phyloP scores from a whole-genome alignment of 2,113 vertebrate species.

The Dermatemys mawii region DNA sequence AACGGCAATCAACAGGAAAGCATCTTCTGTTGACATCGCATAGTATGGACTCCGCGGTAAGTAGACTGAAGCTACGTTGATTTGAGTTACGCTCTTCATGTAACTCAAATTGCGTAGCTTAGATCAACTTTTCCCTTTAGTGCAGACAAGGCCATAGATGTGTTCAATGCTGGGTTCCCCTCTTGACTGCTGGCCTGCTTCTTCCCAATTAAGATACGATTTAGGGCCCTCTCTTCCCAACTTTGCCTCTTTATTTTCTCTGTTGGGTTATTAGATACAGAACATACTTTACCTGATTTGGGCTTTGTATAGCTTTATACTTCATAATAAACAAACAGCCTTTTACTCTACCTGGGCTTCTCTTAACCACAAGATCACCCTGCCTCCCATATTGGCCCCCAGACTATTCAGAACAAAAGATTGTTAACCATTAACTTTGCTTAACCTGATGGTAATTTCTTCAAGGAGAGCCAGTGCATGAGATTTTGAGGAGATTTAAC shows the following conservation, averaged over 20 bases:
- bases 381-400: background rate
- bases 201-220: background rate
- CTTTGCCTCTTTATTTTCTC: background rate
- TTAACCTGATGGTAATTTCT: background rate
- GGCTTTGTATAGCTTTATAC: background rate
- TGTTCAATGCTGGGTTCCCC: background rate
- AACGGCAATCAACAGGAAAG: too few species aligned
- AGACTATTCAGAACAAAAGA: background rate
- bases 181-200: background rate
- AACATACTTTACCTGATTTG: background rate
- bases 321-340: background rate
- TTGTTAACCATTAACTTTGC: background rate
- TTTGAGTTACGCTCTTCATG: too few species aligned
- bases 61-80: too few species aligned
- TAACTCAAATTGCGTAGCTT: too few species aligned
- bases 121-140: too few species aligned
- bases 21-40: too few species aligned
- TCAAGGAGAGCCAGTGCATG: background rate
- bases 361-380: background rate
- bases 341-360: background rate
- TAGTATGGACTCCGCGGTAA: too few species aligned
- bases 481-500: background rate
- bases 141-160: background rate
- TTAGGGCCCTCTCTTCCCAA: background rate
- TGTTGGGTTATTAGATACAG: background rate